phyloP scores from a whole-genome alignment of 2,888 invertebrate genomes.

The Ochropacha duplaris region DNA sequence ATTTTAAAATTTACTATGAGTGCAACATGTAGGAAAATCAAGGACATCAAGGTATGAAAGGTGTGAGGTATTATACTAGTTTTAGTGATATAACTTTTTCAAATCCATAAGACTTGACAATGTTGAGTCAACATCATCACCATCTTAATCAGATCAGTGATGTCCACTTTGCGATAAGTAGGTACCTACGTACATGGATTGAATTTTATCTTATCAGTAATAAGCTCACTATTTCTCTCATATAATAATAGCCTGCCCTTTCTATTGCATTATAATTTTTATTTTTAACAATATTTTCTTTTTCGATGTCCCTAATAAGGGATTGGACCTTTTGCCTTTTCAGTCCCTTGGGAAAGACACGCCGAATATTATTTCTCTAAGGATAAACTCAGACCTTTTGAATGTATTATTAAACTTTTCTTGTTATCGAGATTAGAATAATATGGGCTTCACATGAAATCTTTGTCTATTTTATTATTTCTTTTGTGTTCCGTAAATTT shows the following conservation, averaged over 20 bases:
- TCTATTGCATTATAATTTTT: constrained; percentile 30
- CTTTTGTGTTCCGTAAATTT: constrained; percentile 19
- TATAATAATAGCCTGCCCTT: neutral
- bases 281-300: constrained; percentile 60
- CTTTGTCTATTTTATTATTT: constrained; percentile 37
- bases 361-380: constrained; percentile 66
- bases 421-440: constrained; percentile 65
- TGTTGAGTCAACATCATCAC: too few species aligned
- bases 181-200: too few species aligned
- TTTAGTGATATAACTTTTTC: too few species aligned
- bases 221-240: neutral
- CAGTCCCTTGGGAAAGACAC: constrained; percentile 56
- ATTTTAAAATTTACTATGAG: too few species aligned
- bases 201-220: neutral
- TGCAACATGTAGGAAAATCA: too few species aligned
- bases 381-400: constrained; percentile 59
- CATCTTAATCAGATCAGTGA: neutral
- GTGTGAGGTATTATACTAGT: too few species aligned
- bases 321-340: constrained; percentile 70
- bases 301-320: constrained; percentile 58
- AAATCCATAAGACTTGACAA: too few species aligned
- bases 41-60: too few species aligned
- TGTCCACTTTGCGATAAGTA: neutral
- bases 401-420: constrained; percentile 71
- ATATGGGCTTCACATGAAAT: constrained; percentile 49